A percentile compares a stretch with the other conserved stretches of the same genome.
Evolutionary conservation across 35 echinoderm and acorn worm genomes (phyloP).

Genomic region (Diadema setosum): DNA sequence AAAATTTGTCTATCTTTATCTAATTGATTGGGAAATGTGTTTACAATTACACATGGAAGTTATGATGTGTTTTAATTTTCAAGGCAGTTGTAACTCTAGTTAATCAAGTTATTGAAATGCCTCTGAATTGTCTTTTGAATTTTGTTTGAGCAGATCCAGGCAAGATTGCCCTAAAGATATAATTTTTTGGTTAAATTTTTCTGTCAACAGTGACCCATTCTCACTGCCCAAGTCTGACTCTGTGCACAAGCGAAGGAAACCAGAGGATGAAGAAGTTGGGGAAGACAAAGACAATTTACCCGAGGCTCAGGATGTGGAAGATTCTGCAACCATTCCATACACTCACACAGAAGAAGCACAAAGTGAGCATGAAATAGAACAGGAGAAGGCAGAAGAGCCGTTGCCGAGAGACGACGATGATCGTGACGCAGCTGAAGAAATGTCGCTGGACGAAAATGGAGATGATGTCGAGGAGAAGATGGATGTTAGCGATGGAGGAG

Average conservation of each 20-base stretch:
- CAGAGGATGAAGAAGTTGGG: neutral
- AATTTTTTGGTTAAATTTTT: neutral
- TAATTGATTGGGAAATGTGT: too few relatives aligned
- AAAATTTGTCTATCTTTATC: too few relatives aligned
- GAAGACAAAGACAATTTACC: neutral
- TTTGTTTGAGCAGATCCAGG: too few relatives aligned
- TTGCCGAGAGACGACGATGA: neutral
- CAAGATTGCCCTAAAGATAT: too few relatives aligned
- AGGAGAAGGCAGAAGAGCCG: constrained; percentile 7
- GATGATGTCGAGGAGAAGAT: neutral
- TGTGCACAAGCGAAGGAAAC: neutral
- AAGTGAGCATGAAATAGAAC: neutral
- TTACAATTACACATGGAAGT: too few relatives aligned
- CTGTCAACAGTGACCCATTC: constrained; percentile 37
- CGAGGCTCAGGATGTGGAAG: neutral
- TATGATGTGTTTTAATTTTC: too few relatives aligned
- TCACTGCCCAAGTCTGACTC: neutral
- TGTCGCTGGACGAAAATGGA: neutral
- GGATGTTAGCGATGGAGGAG: neutral
- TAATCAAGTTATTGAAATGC: too few relatives aligned
- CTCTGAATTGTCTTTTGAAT: too few relatives aligned
- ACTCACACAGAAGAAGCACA: neutral
- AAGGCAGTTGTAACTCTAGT: too few relatives aligned
- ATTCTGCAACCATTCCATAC: constrained; percentile 45
- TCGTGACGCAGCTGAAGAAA: neutral